Percentiles rank a stretch among this genome's conserved stretches.
These are phyloP conservation scores for Marmota flaviventris DNA, from an alignment of 2,113 vertebrate genomes.

Conservation along the genomic window DNA sequence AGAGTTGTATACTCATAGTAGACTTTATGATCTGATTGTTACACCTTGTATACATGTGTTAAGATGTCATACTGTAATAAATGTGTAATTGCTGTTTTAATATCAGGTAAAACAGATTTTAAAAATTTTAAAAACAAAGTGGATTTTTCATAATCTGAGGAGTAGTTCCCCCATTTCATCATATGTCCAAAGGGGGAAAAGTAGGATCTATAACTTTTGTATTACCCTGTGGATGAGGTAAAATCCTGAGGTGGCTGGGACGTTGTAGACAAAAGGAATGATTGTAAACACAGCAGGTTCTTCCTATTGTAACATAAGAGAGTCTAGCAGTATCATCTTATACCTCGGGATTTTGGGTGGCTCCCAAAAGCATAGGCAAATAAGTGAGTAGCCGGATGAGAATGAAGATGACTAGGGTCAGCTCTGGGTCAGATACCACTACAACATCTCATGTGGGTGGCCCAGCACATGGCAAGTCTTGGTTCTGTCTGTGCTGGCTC, in stretches of 20 bases:
- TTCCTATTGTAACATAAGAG: rapidly evolving
- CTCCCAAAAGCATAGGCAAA: conserved; percentile 92
- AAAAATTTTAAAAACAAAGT: not conserved
- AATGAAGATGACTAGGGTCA: conserved; percentile 89
- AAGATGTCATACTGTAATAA: not conserved
- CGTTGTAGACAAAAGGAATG: not conserved
- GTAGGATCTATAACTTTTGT: not conserved
- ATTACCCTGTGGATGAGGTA: not conserved
- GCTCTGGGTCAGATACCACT: conserved; percentile 89
- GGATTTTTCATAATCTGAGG: not conserved
- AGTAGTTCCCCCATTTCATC: not conserved
- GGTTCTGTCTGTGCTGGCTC: conserved; percentile 87
- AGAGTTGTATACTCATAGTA: not conserved
- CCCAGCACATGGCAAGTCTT: conserved; percentile 94
- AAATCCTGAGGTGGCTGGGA: too few relatives aligned
- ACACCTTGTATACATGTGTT: too few relatives aligned
- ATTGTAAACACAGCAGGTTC: not conserved
- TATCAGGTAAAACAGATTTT: not conserved
- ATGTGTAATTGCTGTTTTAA: too few relatives aligned
- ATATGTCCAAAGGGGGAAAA: not conserved
- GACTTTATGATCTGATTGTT: not conserved
- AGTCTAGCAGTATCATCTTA: rapidly evolving
- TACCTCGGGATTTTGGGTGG: conserved; percentile 89
- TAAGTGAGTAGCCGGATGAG: conserved; percentile 93
- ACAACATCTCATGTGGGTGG: conserved; percentile 75